A percentile compares a stretch with the other conserved stretches of the same genome.
These are phyloP conservation scores for Spilogale gracilis DNA, from an alignment of 2,113 vertebrate species.

Conservation along the genomic window DNA sequence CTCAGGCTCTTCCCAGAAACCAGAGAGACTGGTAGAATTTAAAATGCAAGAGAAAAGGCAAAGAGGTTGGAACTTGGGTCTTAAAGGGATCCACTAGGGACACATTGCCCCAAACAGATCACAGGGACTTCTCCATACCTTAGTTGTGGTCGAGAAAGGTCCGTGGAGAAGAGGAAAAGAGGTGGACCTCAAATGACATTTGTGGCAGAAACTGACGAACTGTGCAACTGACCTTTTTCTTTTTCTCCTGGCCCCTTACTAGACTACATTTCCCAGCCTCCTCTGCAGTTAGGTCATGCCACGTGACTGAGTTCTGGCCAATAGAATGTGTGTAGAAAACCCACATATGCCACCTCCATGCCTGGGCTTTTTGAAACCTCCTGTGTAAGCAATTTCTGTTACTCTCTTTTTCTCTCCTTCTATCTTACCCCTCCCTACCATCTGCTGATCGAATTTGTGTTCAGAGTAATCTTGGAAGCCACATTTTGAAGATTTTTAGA, in stretches of 20 bases:
- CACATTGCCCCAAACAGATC: not conserved
- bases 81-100: not conserved
- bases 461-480: slow-evolving; percentile 37
- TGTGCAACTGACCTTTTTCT: not conserved
- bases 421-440: not conserved
- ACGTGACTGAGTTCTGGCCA: not conserved
- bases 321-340: not conserved
- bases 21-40: not conserved
- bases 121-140: not conserved
- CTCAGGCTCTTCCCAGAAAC: slow-evolving; percentile 10
- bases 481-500: slow-evolving; percentile 33
- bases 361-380: not conserved
- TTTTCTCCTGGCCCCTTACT: not conserved
- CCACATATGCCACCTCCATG: not conserved
- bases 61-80: not conserved
- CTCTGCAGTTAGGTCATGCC: not conserved
- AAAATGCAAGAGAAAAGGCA: slow-evolving; percentile 39
- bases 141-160: not conserved
- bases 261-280: slow-evolving; percentile 31
- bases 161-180: not conserved
- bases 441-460: not conserved
- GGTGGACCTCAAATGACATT: not conserved
- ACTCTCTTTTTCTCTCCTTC: not conserved
- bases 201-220: slow-evolving; percentile 23
- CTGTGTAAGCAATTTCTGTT: slow-evolving; percentile 28